phyloP scores from a whole-genome alignment of 2,113 vertebrate species.

The Chrysemys picta region DNA sequence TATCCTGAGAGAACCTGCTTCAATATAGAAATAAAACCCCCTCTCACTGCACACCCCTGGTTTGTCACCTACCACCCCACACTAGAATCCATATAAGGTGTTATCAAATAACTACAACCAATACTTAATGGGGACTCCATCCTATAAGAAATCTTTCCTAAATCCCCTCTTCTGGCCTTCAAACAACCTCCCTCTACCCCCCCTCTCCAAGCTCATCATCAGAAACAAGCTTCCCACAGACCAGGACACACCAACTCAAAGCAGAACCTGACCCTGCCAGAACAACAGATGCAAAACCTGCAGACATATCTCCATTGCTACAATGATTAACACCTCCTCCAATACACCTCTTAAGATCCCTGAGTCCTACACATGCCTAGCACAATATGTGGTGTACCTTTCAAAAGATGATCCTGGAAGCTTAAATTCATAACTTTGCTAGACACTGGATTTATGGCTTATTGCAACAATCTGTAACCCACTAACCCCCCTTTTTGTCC shows the following conservation, averaged over 20 bases:
- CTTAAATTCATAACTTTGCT: background rate
- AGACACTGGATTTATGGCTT: background rate
- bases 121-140: background rate
- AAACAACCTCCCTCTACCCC: background rate
- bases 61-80: background rate
- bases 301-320: background rate
- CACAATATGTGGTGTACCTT: background rate
- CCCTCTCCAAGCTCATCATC: background rate
- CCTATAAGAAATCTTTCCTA: background rate
- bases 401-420: background rate
- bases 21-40: background rate
- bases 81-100: background rate
- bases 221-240: background rate
- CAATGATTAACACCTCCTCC: background rate
- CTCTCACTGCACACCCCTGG: no score
- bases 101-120: background rate
- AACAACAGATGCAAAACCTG: background rate
- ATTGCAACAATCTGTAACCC: background rate
- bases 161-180: background rate
- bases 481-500: background rate
- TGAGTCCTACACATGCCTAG: background rate
- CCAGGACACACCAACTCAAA: background rate
- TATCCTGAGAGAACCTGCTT: background rate
- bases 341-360: background rate
- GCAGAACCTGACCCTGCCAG: background rate